Conservation (phyloP, 2,797 vertebrate genomes). For the Podargus strigoides region DNA sequence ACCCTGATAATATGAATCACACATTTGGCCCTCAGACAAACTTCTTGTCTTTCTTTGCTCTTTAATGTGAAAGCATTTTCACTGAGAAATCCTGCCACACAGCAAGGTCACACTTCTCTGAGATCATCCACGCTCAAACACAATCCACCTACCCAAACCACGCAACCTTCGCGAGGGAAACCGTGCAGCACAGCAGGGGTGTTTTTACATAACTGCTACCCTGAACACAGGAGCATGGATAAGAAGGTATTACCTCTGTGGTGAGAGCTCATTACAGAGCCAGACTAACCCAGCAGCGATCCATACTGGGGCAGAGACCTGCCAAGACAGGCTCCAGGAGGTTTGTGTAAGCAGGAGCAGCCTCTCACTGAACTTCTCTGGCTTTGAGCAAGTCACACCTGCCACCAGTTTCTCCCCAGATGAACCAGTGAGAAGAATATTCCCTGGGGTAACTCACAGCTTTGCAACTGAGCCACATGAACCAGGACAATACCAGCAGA, state of each 20-base stretch:
- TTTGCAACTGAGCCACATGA: neutral
- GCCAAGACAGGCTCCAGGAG: neutral
- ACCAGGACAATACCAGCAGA: neutral
- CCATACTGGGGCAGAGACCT: neutral
- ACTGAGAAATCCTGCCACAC: neutral
- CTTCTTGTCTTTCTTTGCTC: neutral
- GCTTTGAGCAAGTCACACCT: neutral
- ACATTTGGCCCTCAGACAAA: neutral
- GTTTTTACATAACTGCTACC: neutral
- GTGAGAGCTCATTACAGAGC: neutral
- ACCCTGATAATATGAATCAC: neutral
- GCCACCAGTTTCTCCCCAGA: neutral
- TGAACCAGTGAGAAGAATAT: fast-evolving
- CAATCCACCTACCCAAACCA: neutral
- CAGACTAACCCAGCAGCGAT: neutral
- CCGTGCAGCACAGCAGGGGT: neutral
- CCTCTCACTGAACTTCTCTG: neutral
- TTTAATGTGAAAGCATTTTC: neutral
- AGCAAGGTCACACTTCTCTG: neutral
- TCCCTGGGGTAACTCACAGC: neutral
- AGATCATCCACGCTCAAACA: neutral
- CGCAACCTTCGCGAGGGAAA: fast-evolving
- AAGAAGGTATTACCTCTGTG: neutral
- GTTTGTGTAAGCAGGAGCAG: neutral
- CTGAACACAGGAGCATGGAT: neutral